Evolutionary conservation across 2,113 vertebrate species (phyloP).

Genomic region (Sturnira hondurensis): DNA sequence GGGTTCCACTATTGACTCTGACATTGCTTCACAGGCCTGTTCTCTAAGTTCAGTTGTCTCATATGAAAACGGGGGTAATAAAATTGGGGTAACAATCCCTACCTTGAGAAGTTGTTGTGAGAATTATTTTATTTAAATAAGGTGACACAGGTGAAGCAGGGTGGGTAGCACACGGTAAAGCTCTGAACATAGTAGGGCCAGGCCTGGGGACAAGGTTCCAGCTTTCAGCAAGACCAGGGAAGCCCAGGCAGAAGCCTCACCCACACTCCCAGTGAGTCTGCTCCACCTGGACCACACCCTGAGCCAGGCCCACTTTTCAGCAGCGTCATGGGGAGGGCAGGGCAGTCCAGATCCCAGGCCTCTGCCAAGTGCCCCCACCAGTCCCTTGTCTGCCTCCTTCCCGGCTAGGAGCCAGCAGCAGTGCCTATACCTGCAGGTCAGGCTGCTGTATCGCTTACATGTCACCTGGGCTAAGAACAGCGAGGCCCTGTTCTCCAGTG

Average conservation of each 20-base stretch:
- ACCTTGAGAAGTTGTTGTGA: background rate
- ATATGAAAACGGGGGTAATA: background rate
- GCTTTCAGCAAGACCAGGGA: background rate
- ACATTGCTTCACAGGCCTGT: background rate
- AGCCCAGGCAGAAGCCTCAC: background rate
- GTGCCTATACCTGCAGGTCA: constrained; percentile 50
- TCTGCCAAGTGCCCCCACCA: constrained; percentile 4
- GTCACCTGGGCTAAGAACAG: constrained; percentile 69
- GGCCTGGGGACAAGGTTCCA: background rate
- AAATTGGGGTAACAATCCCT: background rate
- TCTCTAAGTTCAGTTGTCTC: background rate
- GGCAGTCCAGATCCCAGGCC: background rate
- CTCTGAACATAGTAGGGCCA: background rate
- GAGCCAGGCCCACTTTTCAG: constrained; percentile 40
- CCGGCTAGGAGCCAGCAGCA: background rate
- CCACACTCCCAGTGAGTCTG: background rate
- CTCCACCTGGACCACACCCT: constrained; percentile 9
- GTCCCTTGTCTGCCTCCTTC: constrained; percentile 11
- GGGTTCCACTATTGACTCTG: background rate
- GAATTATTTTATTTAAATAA: constrained; percentile 12
- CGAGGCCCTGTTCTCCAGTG: constrained; percentile 69
- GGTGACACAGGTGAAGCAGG: background rate
- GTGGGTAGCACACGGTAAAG: background rate
- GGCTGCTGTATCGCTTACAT: constrained; percentile 61
- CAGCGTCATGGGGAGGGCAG: background rate